Evolutionary conservation across 2,113 vertebrate genomes (phyloP).

Genomic region (Paratilapia polleni): DNA sequence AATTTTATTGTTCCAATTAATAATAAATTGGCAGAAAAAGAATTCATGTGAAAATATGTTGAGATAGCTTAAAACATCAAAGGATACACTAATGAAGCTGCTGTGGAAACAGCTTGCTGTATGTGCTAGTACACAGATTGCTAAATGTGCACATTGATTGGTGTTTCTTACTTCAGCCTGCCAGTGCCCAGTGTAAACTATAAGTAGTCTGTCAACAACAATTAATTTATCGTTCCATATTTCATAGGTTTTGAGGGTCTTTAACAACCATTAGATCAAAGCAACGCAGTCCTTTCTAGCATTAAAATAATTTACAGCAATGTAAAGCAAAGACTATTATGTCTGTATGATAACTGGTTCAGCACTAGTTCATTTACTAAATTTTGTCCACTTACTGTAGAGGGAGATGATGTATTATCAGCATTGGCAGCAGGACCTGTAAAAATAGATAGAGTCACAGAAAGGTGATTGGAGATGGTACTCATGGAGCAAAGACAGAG

Average conservation of each 20-base stretch:
- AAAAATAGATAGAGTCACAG: not conserved
- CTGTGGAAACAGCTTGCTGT: too few relatives aligned
- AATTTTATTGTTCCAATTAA: not conserved
- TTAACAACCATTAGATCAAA: not conserved
- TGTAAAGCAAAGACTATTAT: not conserved
- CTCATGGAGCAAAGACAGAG: not conserved
- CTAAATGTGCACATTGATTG: too few relatives aligned
- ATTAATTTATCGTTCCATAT: not conserved
- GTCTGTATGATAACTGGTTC: not conserved
- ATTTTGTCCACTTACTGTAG: constrained; percentile 44
- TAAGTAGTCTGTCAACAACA: too few relatives aligned
- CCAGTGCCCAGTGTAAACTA: too few relatives aligned
- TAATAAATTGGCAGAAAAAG: not conserved
- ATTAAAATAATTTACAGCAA: not conserved
- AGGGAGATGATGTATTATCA: not conserved
- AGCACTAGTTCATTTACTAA: not conserved
- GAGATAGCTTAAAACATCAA: not conserved
- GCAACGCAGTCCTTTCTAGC: not conserved
- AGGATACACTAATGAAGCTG: not conserved
- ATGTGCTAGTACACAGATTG: too few relatives aligned
- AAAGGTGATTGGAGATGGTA: not conserved
- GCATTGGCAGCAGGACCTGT: constrained; percentile 37
- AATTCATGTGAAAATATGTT: not conserved
- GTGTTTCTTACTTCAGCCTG: too few relatives aligned
- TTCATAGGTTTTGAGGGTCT: not conserved